Conservation (phyloP, 2,113 vertebrate species). For the Ictalurus furcatus region DNA sequence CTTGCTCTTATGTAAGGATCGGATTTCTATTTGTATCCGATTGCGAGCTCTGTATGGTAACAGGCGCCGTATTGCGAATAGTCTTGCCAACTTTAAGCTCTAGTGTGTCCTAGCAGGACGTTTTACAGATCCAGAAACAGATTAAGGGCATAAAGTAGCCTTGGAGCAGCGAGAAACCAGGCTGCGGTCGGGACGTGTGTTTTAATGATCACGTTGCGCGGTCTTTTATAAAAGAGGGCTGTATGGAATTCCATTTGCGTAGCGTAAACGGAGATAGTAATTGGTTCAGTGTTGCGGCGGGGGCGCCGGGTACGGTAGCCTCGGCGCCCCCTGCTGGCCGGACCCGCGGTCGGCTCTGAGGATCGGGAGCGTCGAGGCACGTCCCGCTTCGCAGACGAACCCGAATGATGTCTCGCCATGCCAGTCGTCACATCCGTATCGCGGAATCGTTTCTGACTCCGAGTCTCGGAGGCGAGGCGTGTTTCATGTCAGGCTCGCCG, state of each 20-base stretch:
- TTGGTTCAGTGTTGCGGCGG: conserved; percentile 35
- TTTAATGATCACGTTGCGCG: neutral
- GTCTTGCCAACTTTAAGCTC: conserved; percentile 2
- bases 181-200: neutral
- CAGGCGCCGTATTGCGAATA: neutral
- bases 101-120: neutral
- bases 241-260: conserved; percentile 38
- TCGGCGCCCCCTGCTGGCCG: conserved; percentile 14
- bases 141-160: neutral
- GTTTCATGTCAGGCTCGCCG: conserved; percentile 13
- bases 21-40: conserved; percentile 13
- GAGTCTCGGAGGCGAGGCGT: neutral
- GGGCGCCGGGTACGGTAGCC: neutral
- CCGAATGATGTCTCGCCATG: neutral
- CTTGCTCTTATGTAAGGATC: neutral
- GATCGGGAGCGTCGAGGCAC: neutral
- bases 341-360: conserved; percentile 7
- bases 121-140: conserved; percentile 17
- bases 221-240: neutral
- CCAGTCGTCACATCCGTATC: neutral
- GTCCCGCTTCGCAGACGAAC: neutral
- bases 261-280: conserved; percentile 45
- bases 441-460: neutral
- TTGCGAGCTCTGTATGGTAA: neutral
- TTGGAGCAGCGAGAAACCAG: neutral